Percentiles rank a stretch among this genome's conserved stretches.
These are phyloP conservation scores for Vulpes ferrilata DNA, from an alignment of 2,113 vertebrate genomes.

Conservation along the genomic window DNA sequence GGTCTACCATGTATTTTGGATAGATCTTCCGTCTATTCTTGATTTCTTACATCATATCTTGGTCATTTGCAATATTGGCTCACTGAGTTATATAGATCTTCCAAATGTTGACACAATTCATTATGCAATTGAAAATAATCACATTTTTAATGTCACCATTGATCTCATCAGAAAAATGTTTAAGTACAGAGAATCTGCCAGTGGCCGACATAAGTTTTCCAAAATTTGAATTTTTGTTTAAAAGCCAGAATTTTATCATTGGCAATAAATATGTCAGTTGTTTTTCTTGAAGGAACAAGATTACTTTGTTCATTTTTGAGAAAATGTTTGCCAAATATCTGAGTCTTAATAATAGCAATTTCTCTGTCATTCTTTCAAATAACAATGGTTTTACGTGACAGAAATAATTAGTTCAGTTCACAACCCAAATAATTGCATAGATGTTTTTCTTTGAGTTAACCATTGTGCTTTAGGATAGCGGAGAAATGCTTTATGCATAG, in stretches of 20 bases:
- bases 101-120: slow-evolving; percentile 64
- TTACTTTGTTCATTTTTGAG: slow-evolving; percentile 54
- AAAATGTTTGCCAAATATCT: slow-evolving; percentile 48
- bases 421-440: not conserved
- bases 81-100: slow-evolving; percentile 46
- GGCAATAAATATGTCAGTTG: slow-evolving; percentile 23
- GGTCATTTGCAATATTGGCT: slow-evolving; percentile 40
- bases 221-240: slow-evolving; percentile 52
- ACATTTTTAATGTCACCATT: slow-evolving; percentile 36
- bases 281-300: slow-evolving; percentile 52
- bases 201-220: slow-evolving; percentile 2
- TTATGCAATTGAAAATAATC: slow-evolving; percentile 11
- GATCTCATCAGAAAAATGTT: slow-evolving; percentile 48
- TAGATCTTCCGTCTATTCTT: slow-evolving; percentile 13
- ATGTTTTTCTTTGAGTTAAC: not conserved
- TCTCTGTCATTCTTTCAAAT: slow-evolving; percentile 55
- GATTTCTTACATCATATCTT: slow-evolving; percentile 11
- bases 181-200: slow-evolving; percentile 54
- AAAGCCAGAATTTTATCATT: slow-evolving; percentile 60
- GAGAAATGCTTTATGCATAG: not conserved
- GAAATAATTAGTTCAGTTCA: not conserved
- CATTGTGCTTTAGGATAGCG: not conserved
- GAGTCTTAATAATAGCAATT: slow-evolving; percentile 22
- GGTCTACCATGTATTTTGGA: slow-evolving; percentile 13
- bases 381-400: not conserved